Percentiles rank a stretch among this genome's conserved stretches.
Evolutionary conservation across 1,140 invertebrate species (phyloP).

Genomic region (Saccostrea cuccullata): DNA sequence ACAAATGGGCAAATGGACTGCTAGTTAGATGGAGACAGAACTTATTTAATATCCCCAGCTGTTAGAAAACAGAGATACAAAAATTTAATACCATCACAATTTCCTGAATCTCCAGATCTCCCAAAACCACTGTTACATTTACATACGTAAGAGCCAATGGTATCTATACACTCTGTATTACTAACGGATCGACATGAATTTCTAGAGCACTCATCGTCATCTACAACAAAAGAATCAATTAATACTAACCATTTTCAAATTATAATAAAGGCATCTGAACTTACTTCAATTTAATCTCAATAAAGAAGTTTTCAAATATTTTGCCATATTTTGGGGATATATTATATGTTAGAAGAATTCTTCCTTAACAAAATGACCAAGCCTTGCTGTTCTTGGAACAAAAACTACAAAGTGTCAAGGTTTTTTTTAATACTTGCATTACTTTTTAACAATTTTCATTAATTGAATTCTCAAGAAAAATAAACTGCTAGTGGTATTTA

Average conservation of each 20-base stretch:
- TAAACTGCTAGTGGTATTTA: background rate
- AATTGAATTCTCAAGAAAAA: background rate
- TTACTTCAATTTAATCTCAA: too few species aligned
- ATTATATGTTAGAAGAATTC: too few species aligned
- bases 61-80: background rate
- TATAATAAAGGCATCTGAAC: too few species aligned
- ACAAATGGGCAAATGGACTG: background rate
- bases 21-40: background rate
- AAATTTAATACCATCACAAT: background rate
- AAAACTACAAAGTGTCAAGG: too few species aligned
- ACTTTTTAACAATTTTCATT: too few species aligned
- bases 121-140: slow-evolving; percentile 52
- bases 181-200: slow-evolving; percentile 8
- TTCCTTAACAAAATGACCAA: too few species aligned
- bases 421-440: too few species aligned
- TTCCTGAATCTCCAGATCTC: background rate
- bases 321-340: too few species aligned
- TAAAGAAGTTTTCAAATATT: too few species aligned
- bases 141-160: slow-evolving; percentile 46
- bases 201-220: slow-evolving; percentile 55
- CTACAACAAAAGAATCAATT: slow-evolving; percentile 47
- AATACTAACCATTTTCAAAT: background rate
- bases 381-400: too few species aligned
- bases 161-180: slow-evolving; percentile 51
- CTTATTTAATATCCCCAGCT: background rate